A percentile compares a stretch with the other conserved stretches of the same genome.
phyloP scores from a whole-genome alignment of 2,888 invertebrate species.

The Diogma glabrata region DNA sequence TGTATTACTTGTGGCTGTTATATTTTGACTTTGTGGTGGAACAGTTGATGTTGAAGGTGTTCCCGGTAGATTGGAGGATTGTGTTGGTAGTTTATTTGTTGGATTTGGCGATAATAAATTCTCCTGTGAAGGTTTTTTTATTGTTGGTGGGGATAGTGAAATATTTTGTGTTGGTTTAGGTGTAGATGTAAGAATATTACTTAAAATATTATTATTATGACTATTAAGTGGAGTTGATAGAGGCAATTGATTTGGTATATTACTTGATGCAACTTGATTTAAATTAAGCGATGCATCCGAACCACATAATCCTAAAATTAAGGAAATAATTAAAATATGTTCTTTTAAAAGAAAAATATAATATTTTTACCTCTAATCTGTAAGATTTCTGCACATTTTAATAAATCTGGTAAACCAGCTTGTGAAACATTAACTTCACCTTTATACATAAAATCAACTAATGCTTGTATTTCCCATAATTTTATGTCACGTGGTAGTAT shows the following conservation, averaged over 20 bases:
- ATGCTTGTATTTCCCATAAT: conserved; percentile 72
- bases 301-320: conserved; percentile 27
- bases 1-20: background rate
- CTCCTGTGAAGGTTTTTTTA: conserved; percentile 28
- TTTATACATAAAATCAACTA: conserved; percentile 85
- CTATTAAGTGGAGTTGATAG: background rate
- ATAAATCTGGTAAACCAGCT: conserved; percentile 66
- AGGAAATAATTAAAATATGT: background rate
- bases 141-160: conserved; percentile 31
- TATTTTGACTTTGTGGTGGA: background rate
- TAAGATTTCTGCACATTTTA: conserved; percentile 72
- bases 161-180: conserved; percentile 23
- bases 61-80: background rate
- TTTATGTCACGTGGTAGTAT: conserved; percentile 74
- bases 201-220: conserved; percentile 1
- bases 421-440: conserved; percentile 82
- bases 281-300: conserved; percentile 34
- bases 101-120: conserved; percentile 11
- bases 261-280: conserved; percentile 29
- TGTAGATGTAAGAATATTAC: conserved; percentile 13
- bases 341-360: background rate
- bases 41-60: background rate
- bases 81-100: background rate
- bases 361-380: conserved; percentile 56
- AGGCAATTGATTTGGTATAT: conserved; percentile 15